Evolutionary conservation across 2,797 vertebrate genomes (phyloP), one percentile per base, ranked within the genome.

Genomic region (Capromys pilorides): DNA sequence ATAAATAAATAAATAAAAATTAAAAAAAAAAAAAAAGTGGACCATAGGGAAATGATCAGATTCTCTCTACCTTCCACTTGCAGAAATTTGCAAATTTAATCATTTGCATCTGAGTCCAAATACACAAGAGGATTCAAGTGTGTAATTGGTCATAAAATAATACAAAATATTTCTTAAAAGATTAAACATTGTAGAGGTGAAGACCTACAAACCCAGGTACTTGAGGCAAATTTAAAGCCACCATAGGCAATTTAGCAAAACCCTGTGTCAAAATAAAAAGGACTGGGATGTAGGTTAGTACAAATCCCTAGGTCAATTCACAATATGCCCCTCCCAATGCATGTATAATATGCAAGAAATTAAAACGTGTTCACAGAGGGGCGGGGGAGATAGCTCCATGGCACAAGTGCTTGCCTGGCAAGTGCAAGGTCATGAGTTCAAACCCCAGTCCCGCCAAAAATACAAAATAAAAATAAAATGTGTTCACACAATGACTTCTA

Each of bases 301-400:
- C 39, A 75, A 73, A 73, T 39, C 18, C 36, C 28, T 28, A 51
- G 49, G 45, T 77, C 73, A 49, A 31, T 77, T 31, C 41, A 36
- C 26, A 77, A 13, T 6, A 77, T 10, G 5, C 73, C 28, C 4
- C 62, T 41, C 24, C 86, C 90, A 8, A 91, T n/a, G 22, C 19
- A n/a, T 54, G 54, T 91, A 39, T 66, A 45, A 64, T 73, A 36
- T 83, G 79, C 78, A 67, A 91, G 61, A 93, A 95, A 87, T 66
- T 81, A 95, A 94, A 95, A 81, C 18, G 36, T 11, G 33, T 59
- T 83, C 75, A 93, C 13, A 54, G 12, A n/a, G n/a, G n/a, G n/a
- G n/a, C n/a, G n/a, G n/a, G n/a, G n/a, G n/a, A n/a, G n/a, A n/a
- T n/a, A n/a, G n/a, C n/a, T n/a, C n/a, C n/a, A n/a, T n/a, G n/a